Percentiles rank a stretch among this genome's conserved stretches.
phyloP scores from a whole-genome alignment of 2,113 vertebrate species.

The Sakesphorus luctuosus region DNA sequence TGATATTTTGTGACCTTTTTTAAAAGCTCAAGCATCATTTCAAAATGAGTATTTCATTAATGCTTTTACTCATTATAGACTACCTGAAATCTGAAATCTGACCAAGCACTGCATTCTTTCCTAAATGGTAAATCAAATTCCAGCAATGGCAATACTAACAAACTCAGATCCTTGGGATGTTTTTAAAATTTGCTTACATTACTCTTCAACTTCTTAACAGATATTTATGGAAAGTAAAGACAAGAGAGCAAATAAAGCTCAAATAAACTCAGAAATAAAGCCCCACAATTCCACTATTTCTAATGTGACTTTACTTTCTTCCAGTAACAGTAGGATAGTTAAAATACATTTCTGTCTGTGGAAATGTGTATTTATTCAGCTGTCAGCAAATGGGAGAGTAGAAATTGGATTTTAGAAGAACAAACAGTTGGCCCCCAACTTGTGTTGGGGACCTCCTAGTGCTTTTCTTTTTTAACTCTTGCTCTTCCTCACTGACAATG shows the following conservation, averaged over 20 bases:
- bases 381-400: neutral
- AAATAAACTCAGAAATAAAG: neutral
- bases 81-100: conserved; percentile 5
- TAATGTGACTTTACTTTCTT: neutral
- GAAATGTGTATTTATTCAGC: neutral
- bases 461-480: neutral
- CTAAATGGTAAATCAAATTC: conserved; percentile 5
- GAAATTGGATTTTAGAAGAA: neutral
- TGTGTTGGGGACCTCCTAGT: neutral
- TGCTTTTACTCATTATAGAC: conserved; percentile 3
- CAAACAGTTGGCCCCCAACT: neutral
- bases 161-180: neutral
- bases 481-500: neutral
- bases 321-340: neutral
- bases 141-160: neutral
- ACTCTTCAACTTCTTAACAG: neutral
- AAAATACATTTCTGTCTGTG: neutral
- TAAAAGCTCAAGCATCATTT: conserved; percentile 21
- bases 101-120: neutral
- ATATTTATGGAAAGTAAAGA: neutral
- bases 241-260: neutral
- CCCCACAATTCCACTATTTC: neutral
- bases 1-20: conserved; percentile 56
- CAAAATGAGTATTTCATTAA: conserved; percentile 51
- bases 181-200: neutral